phyloP scores from a whole-genome alignment of 2,113 vertebrate genomes.

The Fulmarus glacialis region DNA sequence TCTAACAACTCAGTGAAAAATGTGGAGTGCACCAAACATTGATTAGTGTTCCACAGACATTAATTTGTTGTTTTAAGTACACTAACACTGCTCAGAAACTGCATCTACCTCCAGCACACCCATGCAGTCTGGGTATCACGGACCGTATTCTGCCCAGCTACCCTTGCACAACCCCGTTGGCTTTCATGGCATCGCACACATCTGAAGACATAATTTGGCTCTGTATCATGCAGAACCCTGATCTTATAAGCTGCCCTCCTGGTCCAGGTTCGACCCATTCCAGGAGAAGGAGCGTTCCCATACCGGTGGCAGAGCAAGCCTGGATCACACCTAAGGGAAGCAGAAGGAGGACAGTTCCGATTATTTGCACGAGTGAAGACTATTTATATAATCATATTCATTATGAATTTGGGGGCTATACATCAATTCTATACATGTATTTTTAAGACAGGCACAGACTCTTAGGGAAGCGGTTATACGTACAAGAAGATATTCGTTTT shows the following conservation, averaged over 20 bases:
- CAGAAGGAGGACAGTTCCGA: neutral
- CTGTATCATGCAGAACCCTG: neutral
- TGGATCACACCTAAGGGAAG: neutral
- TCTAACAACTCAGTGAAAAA: slow-evolving; percentile 84
- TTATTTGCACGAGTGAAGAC: neutral
- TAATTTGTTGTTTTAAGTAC: slow-evolving; percentile 47
- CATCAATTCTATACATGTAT: neutral
- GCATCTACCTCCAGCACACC: neutral
- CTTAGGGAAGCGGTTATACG: slow-evolving; percentile 8
- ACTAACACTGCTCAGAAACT: slow-evolving; percentile 20
- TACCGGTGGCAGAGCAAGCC: fast-evolving
- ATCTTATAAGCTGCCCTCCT: neutral
- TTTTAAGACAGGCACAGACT: slow-evolving; percentile 54
- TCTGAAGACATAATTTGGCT: neutral
- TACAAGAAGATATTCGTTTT: slow-evolving; percentile 26
- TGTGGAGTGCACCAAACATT: slow-evolving; percentile 70
- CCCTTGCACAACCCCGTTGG: fast-evolving
- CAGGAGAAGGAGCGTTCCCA: neutral
- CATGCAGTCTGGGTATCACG: neutral
- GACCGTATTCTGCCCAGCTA: neutral
- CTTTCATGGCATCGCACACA: neutral
- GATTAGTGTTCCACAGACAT: slow-evolving; percentile 64
- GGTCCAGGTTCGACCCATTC: neutral
- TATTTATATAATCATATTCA: slow-evolving; percentile 19
- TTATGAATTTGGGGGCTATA: slow-evolving; percentile 43